These are phyloP conservation scores for Ictalurus furcatus DNA, from an alignment of 2,113 vertebrate genomes.

Conservation along the genomic window DNA sequence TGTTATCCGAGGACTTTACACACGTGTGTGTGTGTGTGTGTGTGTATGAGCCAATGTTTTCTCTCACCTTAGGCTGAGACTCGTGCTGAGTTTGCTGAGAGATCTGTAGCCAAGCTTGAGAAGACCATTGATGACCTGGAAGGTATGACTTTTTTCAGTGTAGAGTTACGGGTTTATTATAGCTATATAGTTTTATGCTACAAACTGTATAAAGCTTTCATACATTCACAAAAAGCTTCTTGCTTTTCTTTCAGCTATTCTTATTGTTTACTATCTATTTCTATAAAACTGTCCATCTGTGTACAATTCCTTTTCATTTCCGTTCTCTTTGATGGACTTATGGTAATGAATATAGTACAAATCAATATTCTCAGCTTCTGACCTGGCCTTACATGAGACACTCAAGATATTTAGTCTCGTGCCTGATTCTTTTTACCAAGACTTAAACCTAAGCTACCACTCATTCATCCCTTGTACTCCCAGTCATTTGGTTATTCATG, in stretches of 20 bases:
- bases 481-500: conserved; percentile 21
- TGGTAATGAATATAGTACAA: neutral
- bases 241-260: conserved; percentile 25
- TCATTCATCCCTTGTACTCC: conserved; percentile 1
- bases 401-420: neutral
- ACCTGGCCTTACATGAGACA: neutral
- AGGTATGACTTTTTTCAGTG: conserved; percentile 77
- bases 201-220: neutral
- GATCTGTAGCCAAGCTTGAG: conserved; percentile 98
- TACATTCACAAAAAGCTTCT: neutral
- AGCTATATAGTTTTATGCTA: neutral
- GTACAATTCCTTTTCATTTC: conserved; percentile 30
- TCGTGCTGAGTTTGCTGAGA: conserved; percentile 97
- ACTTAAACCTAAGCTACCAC: neutral
- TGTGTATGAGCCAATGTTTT: conserved; percentile 21
- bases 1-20: conserved; percentile 33
- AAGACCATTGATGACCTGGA: conserved; percentile 99
- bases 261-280: conserved; percentile 3
- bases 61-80: conserved; percentile 87
- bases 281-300: conserved; percentile 14
- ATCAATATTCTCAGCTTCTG: neutral
- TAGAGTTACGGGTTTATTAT: conserved; percentile 15
- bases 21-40: neutral
- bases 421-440: conserved; percentile 9
- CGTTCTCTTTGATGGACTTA: conserved; percentile 12